Conservation (phyloP, 1,140 invertebrate genomes). For the Streblospio benedicti region DNA sequence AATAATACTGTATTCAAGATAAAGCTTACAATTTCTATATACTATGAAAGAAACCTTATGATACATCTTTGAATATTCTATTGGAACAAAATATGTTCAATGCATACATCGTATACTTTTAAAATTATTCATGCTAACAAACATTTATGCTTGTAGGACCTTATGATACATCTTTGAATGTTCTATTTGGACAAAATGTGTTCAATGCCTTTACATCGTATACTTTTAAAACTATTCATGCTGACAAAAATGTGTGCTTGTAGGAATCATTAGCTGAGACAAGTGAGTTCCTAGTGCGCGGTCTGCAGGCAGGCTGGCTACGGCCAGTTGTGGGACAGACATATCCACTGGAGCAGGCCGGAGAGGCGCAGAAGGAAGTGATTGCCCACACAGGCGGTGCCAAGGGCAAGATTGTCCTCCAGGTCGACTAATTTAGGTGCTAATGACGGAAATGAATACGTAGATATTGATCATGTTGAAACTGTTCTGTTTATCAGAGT, state of each 20-base stretch:
- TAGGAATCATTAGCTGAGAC: conserved; percentile 49
- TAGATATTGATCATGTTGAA: no score
- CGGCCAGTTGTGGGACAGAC: conserved; percentile 48
- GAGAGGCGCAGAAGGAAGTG: conserved; percentile 36
- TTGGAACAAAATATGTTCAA: no score
- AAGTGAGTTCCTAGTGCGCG: conserved; percentile 35
- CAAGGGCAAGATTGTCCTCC: conserved; percentile 29
- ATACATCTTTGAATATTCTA: no score
- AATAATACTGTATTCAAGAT: no score
- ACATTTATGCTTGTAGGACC: conserved; percentile 35
- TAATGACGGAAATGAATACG: no score
- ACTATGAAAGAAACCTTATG: no score
- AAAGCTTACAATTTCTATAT: no score
- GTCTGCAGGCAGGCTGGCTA: conserved; percentile 47
- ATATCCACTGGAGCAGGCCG: conserved; percentile 46
- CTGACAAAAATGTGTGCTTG: conserved; percentile 17
- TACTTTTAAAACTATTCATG: not conserved
- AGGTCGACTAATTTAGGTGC: conserved; percentile 1
- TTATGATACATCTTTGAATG: no score
- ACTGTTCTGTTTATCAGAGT: no score
- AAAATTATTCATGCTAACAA: conserved; percentile 1
- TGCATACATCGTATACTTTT: not conserved
- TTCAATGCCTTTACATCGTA: not conserved
- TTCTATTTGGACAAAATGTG: no score
- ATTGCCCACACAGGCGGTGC: conserved; percentile 27